Conservation (phyloP, 2,113 vertebrate genomes). For the Alces alces region DNA sequence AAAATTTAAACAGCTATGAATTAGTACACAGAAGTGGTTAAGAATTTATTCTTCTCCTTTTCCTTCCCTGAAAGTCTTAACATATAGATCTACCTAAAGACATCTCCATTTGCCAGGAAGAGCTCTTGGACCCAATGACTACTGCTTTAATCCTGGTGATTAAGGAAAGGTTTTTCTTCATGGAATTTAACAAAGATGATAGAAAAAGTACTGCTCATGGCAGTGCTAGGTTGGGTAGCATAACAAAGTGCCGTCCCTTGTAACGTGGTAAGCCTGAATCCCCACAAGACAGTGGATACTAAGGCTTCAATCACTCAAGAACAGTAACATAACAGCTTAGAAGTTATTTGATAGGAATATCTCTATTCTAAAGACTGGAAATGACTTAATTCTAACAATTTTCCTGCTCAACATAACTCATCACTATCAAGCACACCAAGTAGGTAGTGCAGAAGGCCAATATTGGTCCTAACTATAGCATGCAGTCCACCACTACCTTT, state of each 20-base stretch:
- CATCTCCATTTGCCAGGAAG: neutral
- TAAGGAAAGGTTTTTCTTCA: neutral
- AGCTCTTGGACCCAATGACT: neutral
- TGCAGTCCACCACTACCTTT: neutral
- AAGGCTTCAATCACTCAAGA: slow-evolving; percentile 9
- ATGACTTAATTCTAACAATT: slow-evolving; percentile 5
- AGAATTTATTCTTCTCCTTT: neutral
- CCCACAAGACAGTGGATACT: neutral
- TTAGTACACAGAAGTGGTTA: neutral
- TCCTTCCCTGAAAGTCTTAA: neutral
- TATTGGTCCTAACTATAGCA: neutral
- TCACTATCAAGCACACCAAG: neutral
- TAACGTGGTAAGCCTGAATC: neutral
- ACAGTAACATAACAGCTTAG: neutral
- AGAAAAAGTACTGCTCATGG: neutral
- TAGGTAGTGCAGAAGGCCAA: neutral
- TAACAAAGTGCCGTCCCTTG: neutral
- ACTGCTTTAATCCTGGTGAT: slow-evolving; percentile 25
- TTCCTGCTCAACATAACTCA: neutral
- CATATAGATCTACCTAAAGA: neutral
- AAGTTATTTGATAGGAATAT: neutral
- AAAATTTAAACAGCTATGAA: neutral
- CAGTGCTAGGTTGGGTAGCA: neutral
- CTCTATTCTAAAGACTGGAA: slow-evolving; percentile 13
- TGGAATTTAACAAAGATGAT: slow-evolving; percentile 13